Evolutionary conservation across 2,113 vertebrate species (phyloP), one percentile per base, ranked within the genome.

Genomic region (Salvelinus fontinalis): DNA sequence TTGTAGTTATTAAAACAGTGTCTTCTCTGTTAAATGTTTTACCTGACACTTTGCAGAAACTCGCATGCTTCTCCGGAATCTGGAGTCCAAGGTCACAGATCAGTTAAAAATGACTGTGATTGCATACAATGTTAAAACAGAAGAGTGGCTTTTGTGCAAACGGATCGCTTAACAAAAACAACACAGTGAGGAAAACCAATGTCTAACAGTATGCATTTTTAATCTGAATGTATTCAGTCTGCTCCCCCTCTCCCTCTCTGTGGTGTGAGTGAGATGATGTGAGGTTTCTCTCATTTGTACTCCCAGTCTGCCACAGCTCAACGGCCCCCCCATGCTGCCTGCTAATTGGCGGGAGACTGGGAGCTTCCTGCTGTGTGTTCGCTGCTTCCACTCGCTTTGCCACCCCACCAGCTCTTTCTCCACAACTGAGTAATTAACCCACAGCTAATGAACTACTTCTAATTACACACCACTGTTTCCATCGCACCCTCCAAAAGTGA

Each of bases 381-480:
- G 66, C 88, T 82, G 76, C 91, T 92, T 92, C 88, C 84, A 85
- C 86, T 87, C 84, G 81, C 86, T 87, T 90, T 88, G 77, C 91
- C 91, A 92, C 90, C 91, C 88, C 84, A 86, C 83, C 85, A 92
- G 86, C 81, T 87, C 88, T 90, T 92, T 86, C 74, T 79, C 85
- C 87, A 87, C 93, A 95, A 94, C 93, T 82, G 92, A 93, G 94
- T 98, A 98, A 99, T 99, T 99, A 98, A 98, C 96, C 96, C 95
- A 91, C 93, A 94, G 95, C 96, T 98, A 99, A 99, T 98, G 97
- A 97, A 97, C 96, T 95, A 95, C 96, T 96, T 97, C 95, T 98
- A 97, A 98, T 99, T 97, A 97, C 95, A 97, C 94, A 90, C 92
- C 89, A 92, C 94, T 95, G 95, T 95, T 96, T 94, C 92, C 92